Evolutionary conservation across 2,113 vertebrate genomes (phyloP), one percentile per base, ranked within the genome.

Genomic region (Microcebus jonahi): DNA sequence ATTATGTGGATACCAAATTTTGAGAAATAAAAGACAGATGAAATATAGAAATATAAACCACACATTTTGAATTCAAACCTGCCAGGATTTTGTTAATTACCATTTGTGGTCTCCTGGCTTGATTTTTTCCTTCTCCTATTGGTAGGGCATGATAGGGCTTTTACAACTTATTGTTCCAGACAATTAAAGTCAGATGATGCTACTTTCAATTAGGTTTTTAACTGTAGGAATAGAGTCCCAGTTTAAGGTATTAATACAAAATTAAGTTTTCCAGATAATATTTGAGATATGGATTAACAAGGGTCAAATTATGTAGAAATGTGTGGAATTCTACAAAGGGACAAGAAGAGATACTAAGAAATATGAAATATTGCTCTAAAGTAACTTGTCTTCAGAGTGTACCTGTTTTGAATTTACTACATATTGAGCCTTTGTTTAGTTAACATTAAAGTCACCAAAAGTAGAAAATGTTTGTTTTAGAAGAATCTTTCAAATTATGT

Each of bases 71-170:
- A 39, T 80, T 73, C 83, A 75, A 20, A 89, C 57, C 89, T 90
- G 6, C 12, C 65, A 55, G 91, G 61, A 82, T 96, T 94, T 94
- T 91, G 88, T 94, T 91, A 88, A 88, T 96, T 92, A 85, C 42
- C n/a, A 57, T 79, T 90, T 90, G 82, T 93, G 45, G 63, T 86
- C 67, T 91, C 50, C 45, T 93, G 88, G 13, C 39, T 34, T 73
- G 81, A 88, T 83, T 95, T 83, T 61, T 36, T 36, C 34, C 63
- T 55, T 55, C 29, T 90, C 42, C 36, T 87, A 11, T 79, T 93
- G 68, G 50, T 76, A 80, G 76, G 21, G 21, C 27, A 10, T 89
- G 67, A 50, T 82, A 77, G 92, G 77, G 65, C n/a, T 89, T 95
- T 86, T 27, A 76, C 68, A 94, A 20, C 42, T 85, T 71, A n/a